These are phyloP conservation scores for Poeciliopsis turneri DNA, from an alignment of 2,797 vertebrate genomes.

Conservation along the genomic window DNA sequence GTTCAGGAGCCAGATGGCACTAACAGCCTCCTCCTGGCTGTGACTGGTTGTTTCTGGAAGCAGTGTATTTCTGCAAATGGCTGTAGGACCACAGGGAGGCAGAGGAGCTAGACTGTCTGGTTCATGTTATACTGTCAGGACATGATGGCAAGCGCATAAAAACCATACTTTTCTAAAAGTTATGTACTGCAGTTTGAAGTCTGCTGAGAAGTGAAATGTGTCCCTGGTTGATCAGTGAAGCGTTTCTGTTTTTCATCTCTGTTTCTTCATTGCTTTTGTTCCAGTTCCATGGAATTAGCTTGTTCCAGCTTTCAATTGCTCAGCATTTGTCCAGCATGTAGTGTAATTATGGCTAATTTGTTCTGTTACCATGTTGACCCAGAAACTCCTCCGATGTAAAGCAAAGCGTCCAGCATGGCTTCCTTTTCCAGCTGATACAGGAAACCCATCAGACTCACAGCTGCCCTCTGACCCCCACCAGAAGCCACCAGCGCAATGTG, in stretches of 20 bases:
- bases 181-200: too few species aligned
- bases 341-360: not conserved
- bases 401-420: conserved; percentile 56
- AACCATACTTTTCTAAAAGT: too few species aligned
- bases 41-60: too few species aligned
- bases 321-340: not conserved
- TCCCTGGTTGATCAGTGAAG: not conserved
- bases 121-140: too few species aligned
- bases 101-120: too few species aligned
- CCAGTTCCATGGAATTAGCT: not conserved
- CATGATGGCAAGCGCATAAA: too few species aligned
- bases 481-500: conserved; percentile 64
- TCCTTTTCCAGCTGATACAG: conserved; percentile 65
- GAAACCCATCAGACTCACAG: conserved; percentile 59
- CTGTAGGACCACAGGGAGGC: too few species aligned
- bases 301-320: not conserved
- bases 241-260: not conserved
- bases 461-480: conserved; percentile 70
- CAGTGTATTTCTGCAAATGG: too few species aligned
- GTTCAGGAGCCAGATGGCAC: too few species aligned
- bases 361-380: conserved; percentile 66
- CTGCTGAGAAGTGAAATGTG: not conserved
- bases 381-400: conserved; percentile 70
- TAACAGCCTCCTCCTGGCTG: too few species aligned
- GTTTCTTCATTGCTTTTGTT: not conserved